Base-by-base conservation (phyloP, 2,888 invertebrate species). In the Atethmia centrago region DNA sequence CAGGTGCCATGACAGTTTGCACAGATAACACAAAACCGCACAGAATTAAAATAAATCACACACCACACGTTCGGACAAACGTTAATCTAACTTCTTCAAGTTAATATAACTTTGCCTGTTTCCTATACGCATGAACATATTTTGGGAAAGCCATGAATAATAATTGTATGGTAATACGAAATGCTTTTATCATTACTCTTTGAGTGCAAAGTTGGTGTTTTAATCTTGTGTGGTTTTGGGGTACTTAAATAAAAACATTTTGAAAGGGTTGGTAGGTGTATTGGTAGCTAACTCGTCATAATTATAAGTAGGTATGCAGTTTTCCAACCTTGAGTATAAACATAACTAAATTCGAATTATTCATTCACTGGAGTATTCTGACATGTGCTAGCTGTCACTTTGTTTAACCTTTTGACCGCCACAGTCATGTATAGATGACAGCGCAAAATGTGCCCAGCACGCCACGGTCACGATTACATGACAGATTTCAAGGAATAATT, bases 91-190 rank as follows among this genome's bases (percentile, higher is more conserved):
- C 93, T 94, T 94, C 89, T 90, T 90, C 89, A 92, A 93, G 88
- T 92, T 93, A 94, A 92, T 94, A 94, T 89, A 94, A 94, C 92
- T 94, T 94, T 94, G 84, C 92, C 89, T 91, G 90, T 93, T 93
- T 91, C 88, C 90, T 89, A 89, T 92, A 91, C 91, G 88, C 89
- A 90, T 89, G 90, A 91, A 91, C 92, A 93, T 92, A 92, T 93
- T 93, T 93, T 89, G 87, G 87, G 87, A 83, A 83, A 88, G 88
- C 89, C 90, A 92, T 92, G 93, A 94, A 93, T 93, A 92, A 93
- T 92, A 89, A 89, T 89, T 85, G 85, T 85, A 90, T 91, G 89
- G 82, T 86, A 90, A 91, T 88, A 71, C 75, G 85, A 84, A 87
- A 90, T 88, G 87, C 86, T 87, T 87, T 85, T 79, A 83, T 85